Percentiles rank a stretch among this genome's conserved stretches.
These are phyloP conservation scores for Macrobrachium nipponense DNA, from an alignment of 1,140 invertebrate genomes.

Conservation along the genomic window DNA sequence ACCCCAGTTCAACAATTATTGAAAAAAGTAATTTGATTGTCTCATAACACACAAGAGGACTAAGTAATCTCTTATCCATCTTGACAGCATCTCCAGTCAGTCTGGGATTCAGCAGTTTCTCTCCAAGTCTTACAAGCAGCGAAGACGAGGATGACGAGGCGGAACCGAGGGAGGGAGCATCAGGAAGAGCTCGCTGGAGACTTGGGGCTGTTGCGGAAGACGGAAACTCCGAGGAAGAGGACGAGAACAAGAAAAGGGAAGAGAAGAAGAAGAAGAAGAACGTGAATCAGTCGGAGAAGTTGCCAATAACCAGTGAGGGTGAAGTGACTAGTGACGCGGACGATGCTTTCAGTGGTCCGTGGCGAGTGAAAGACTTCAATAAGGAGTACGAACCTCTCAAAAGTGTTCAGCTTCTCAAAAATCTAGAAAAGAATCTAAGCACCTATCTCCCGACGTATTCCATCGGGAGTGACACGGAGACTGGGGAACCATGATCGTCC, in stretches of 20 bases:
- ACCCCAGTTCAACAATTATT: neutral
- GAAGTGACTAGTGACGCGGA: conserved; percentile 11
- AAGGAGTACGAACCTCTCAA: conserved; percentile 55
- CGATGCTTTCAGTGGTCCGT: conserved; percentile 27
- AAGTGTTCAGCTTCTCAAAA: conserved; percentile 50
- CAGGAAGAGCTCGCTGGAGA: conserved; percentile 20
- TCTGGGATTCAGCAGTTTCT: conserved; percentile 54
- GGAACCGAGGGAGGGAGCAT: conserved; percentile 25
- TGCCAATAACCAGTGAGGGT: neutral
- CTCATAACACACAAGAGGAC: neutral
- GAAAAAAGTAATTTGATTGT: neutral
- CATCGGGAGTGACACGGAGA: conserved; percentile 53
- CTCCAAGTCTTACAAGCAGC: conserved; percentile 57
- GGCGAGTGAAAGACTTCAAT: conserved; percentile 44
- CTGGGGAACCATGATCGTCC: conserved; percentile 11
- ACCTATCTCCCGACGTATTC: conserved; percentile 40
- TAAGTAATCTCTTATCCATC: neutral
- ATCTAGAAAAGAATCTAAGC: conserved; percentile 44
- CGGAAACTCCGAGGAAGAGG: conserved; percentile 44
- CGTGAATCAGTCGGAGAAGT: neutral
- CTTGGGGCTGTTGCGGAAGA: conserved; percentile 38
- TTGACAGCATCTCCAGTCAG: conserved; percentile 48
- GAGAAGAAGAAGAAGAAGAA: neutral
- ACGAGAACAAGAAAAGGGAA: neutral
- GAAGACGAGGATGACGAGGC: conserved; percentile 59